Base-by-base conservation (phyloP, 2,888 invertebrate species). In the Thera britannica region DNA sequence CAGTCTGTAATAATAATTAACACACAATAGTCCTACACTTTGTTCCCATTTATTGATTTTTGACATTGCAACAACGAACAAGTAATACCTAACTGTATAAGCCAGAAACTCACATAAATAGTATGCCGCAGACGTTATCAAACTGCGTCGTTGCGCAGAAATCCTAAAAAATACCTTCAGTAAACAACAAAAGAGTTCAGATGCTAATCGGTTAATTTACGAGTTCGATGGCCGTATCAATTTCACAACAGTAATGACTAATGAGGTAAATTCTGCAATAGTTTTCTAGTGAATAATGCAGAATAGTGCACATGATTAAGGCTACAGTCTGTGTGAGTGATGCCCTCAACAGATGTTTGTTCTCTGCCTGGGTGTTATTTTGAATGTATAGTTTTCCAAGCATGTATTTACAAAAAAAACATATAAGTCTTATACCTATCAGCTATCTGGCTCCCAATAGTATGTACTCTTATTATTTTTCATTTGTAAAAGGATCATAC, bases 21-120 rank as follows among this genome's bases (percentile, higher is more conserved):
- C 78, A 81, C 76, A 80, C 79, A 81, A 81, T 77, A 67, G 64
- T 60, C 63, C 55, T 56, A 59, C 67, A 67, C 65, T 73, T 74
- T 55, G 2, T 73, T 67, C 64, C 67, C 57, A 65, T 68, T 68
- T 62, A 48, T 62, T 73, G 60, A 60, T 68, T 55, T 67, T 71
- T 55, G 60, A 58, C 60, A 46, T 68, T 68, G n/a, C 54, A 48
- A 56, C 65, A 35, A 36, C 46, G 8, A 44, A 12, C 34, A 7
- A 9, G 58, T 55, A 58, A 23, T 23, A n/a, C n/a, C n/a, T n/a
- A 52, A 11, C 34, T 58, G 36, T 58, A 41, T 56, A 46, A 59
- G 3, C 46, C 49, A 23, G 12, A 52, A 12, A 44, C 56, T 23
- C 36, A 3, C 52, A 59, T 23, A 44, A 48, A 58, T 41, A 49